Percentiles rank a stretch among this genome's conserved stretches.
These are phyloP conservation scores for Tapirus indicus DNA, from an alignment of 2,797 vertebrate genomes.

Conservation along the genomic window DNA sequence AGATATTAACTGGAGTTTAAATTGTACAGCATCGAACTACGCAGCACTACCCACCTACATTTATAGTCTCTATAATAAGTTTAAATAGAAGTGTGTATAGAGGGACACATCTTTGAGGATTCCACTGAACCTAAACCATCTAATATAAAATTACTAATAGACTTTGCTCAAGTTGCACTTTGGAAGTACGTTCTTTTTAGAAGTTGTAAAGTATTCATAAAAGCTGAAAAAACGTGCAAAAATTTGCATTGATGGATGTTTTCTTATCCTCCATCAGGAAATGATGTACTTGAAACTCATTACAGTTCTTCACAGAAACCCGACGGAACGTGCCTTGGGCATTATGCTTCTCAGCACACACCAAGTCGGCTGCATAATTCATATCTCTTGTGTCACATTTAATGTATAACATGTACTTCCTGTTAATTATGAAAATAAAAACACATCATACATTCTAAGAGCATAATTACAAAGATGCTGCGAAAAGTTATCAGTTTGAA, in stretches of 20 bases:
- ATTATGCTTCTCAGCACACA: conserved; percentile 86
- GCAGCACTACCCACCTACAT: neutral
- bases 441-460: conserved; percentile 83
- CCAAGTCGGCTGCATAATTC: conserved; percentile 89
- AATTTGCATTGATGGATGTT: conserved; percentile 92
- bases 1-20: neutral
- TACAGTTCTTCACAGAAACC: conserved; percentile 87
- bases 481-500: conserved; percentile 78
- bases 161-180: conserved; percentile 85
- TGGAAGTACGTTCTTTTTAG: conserved; percentile 82
- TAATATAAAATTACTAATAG: conserved; percentile 56
- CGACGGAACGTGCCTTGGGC: conserved; percentile 86
- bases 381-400: conserved; percentile 90
- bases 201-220: conserved; percentile 88
- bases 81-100: neutral
- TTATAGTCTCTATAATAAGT: neutral
- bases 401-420: conserved; percentile 89
- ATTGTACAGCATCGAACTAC: neutral
- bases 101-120: neutral
- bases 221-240: conserved; percentile 85
- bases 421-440: conserved; percentile 90
- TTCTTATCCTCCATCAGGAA: conserved; percentile 90
- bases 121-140: neutral
- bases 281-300: conserved; percentile 90
- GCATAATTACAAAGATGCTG: conserved; percentile 84